Base-by-base conservation (phyloP, 2,888 invertebrate species). In the Eristalinus aeneus region DNA sequence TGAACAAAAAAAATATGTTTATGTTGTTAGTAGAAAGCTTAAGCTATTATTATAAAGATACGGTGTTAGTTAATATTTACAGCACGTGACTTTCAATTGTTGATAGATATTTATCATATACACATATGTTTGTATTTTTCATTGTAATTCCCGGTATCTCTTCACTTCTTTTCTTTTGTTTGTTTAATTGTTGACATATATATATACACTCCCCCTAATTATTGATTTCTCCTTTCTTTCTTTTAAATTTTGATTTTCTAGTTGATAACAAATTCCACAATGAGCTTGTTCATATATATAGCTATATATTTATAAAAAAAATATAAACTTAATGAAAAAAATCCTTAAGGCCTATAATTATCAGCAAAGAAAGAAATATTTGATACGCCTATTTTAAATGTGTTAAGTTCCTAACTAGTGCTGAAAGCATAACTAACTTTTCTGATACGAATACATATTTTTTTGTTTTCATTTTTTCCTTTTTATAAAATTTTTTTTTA, bases 381-480 rank as follows among this genome's bases (percentile, higher is more conserved):
- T 61, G 67, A 31, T 75, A 67, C 32, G 79, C 79, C 73, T 68
- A 74, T 61, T 64, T 74, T 64, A 5, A 74, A 54, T 79, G 85
- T 85, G 85, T 73, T 61, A 64, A 81, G 39, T 68, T 61, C 85
- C 81, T 85, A 85, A 85, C 85, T 85, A 81, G 85, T 85, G 85
- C 80, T 65, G 53, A 69, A 85, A 81, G 80, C 76, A 78, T 54
- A 87, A 46, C 56, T 61, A 65, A 2, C 27, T 39, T 22, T 78
- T 53, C 56, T 73, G 16, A 72, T 73, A 82, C 36, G 54, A 75
- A 81, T 68, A 81, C 39, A 77, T 63, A 9, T n/a, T 78, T 10
- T 71, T 56, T 69, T 34, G 32, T 23, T 74, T 32, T 56, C 0
- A 69, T 36, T 69, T 46, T 64, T 63, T 63, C 22, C 27, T 31